A percentile compares a stretch with the other conserved stretches of the same genome.
Evolutionary conservation across 2,113 vertebrate species (phyloP).

Genomic region (Ovis canadensis): DNA sequence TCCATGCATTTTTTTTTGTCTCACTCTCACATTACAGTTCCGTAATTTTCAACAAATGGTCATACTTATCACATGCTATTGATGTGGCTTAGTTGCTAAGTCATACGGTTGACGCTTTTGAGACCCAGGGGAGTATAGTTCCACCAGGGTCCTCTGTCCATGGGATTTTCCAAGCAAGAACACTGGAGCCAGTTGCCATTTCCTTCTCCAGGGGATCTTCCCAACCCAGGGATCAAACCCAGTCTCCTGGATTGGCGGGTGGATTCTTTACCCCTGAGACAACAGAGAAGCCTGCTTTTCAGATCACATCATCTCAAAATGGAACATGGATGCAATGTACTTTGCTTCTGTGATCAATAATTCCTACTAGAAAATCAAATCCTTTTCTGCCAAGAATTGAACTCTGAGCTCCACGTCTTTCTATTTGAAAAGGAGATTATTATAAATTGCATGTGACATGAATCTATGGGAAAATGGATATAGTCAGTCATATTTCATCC

Average conservation of each 20-base stretch:
- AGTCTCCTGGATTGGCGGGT: not conserved
- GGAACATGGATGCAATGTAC: not conserved
- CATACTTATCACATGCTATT: not conserved
- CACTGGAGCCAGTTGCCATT: not conserved
- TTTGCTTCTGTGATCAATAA: not conserved
- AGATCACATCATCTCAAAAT: not conserved
- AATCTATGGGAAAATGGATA: not conserved
- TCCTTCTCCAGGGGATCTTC: not conserved
- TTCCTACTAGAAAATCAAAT: not conserved
- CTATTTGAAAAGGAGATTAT: not conserved
- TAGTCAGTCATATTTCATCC: not conserved
- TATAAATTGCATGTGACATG: not conserved
- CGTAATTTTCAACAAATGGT: too few species aligned
- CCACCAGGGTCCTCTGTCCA: not conserved
- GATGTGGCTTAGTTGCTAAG: not conserved
- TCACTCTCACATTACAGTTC: fast-evolving
- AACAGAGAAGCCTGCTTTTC: not conserved
- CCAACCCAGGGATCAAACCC: not conserved
- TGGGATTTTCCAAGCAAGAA: not conserved
- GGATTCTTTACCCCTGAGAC: not conserved
- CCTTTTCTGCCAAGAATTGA: not conserved
- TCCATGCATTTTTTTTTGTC: fast-evolving
- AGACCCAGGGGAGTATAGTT: fast-evolving
- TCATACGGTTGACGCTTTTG: fast-evolving
- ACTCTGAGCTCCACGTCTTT: not conserved